phyloP scores from a whole-genome alignment of 1,140 invertebrate species.

The Akabosia matsudoensis region DNA sequence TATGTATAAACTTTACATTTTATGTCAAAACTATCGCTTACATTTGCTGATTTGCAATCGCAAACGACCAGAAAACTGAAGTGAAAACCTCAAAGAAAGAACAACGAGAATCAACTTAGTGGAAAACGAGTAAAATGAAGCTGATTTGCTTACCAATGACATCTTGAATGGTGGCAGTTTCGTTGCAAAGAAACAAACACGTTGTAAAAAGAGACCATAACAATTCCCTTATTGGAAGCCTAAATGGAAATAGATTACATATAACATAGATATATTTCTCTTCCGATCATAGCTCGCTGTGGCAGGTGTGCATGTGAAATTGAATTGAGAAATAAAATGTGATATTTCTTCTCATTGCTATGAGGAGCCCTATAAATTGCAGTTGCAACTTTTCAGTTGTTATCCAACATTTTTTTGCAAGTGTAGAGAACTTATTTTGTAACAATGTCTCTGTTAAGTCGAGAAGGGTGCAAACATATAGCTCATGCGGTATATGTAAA shows the following conservation, averaged over 20 bases:
- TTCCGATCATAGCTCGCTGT: not conserved
- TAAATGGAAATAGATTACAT: conserved; percentile 17
- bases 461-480: not conserved
- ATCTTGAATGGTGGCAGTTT: conserved; percentile 52
- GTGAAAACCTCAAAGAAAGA: too few relatives aligned
- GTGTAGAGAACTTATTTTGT: not conserved
- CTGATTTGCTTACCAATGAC: conserved; percentile 55
- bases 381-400: not conserved
- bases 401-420: conserved; percentile 1
- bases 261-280: not conserved
- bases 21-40: too few relatives aligned
- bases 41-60: too few relatives aligned
- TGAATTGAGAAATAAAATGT: conserved; percentile 22
- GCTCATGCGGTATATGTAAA: too few relatives aligned
- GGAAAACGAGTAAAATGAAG: not conserved
- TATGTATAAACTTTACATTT: too few relatives aligned
- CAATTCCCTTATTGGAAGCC: conserved; percentile 46
- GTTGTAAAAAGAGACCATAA: conserved; percentile 49
- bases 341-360: too few relatives aligned
- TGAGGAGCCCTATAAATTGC: not conserved
- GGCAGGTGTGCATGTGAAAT: too few relatives aligned
- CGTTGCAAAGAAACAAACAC: conserved; percentile 47
- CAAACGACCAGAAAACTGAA: too few relatives aligned
- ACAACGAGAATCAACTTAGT: not conserved
- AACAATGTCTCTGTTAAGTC: not conserved